A percentile compares a stretch with the other conserved stretches of the same genome.
These are phyloP conservation scores for Bombus impatiens DNA, from an alignment of 1,140 invertebrate genomes.

Conservation along the genomic window DNA sequence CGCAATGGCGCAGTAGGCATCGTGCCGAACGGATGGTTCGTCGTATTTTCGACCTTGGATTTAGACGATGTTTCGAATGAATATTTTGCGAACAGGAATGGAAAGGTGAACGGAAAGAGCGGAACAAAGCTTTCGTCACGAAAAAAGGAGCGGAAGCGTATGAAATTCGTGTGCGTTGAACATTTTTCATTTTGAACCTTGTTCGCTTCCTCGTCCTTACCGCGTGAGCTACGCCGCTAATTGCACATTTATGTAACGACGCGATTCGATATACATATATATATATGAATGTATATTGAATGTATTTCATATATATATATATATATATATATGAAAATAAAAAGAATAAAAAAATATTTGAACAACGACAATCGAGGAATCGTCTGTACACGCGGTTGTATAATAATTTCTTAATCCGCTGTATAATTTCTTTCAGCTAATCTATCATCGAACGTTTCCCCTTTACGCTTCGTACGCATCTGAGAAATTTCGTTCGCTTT, in stretches of 20 bases:
- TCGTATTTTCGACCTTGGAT: conserved; percentile 47
- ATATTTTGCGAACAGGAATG: not conserved
- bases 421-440: not conserved
- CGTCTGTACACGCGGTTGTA: not conserved
- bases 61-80: conserved; percentile 28
- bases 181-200: not conserved
- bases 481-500: not conserved
- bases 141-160: not conserved
- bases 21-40: conserved; percentile 54
- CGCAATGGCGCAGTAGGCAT: conserved; percentile 65
- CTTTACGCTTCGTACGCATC: not conserved
- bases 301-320: not conserved
- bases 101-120: not conserved
- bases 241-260: conserved; percentile 37
- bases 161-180: not conserved
- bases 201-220: conserved; percentile 13
- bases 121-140: conserved; percentile 6
- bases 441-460: not conserved
- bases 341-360: conserved; percentile 2
- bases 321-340: not conserved
- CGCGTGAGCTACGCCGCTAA: conserved; percentile 5
- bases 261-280: not conserved
- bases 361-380: conserved; percentile 23
- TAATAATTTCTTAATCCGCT: conserved; percentile 24
- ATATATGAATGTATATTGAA: too few relatives aligned